Conservation (phyloP, 2,797 vertebrate genomes). For the Oreonectes daqikongensis region DNA sequence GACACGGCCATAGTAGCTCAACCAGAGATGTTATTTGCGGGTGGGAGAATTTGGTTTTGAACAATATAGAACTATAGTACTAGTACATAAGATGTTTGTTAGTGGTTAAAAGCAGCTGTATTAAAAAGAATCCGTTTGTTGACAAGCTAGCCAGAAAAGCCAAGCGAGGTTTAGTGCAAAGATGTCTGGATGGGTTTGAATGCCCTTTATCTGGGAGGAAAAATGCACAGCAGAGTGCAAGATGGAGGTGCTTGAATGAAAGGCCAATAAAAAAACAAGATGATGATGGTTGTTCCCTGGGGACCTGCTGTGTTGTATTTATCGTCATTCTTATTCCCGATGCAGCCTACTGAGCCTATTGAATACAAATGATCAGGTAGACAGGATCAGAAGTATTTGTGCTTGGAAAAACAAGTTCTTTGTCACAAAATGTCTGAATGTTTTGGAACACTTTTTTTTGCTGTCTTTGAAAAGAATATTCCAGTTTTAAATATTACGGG, state of each 20-base stretch:
- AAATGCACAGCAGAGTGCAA: constrained; percentile 39
- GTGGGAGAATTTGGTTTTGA: not conserved
- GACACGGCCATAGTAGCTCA: not conserved
- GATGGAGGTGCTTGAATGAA: constrained; percentile 57
- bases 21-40: not conserved
- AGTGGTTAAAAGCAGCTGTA: constrained; percentile 56
- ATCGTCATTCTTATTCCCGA: constrained; percentile 64
- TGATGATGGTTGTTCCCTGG: constrained; percentile 65
- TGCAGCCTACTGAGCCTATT: constrained; percentile 52
- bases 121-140: constrained; percentile 50
- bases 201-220: constrained; percentile 49
- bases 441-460: constrained; percentile 45
- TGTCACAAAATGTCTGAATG: constrained; percentile 31
- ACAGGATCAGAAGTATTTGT: constrained; percentile 53
- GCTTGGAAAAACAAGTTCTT: constrained; percentile 53
- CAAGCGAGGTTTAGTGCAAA: constrained; percentile 18
- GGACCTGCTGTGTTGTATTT: constrained; percentile 58
- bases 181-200: constrained; percentile 34
- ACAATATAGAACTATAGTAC: too few relatives aligned
- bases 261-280: constrained; percentile 62
- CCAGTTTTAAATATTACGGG: constrained; percentile 66
- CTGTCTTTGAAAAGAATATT: constrained; percentile 67
- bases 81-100: constrained; percentile 28
- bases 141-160: constrained; percentile 57
- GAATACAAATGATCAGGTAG: constrained; percentile 68